Evolutionary conservation across 2,888 invertebrate genomes (phyloP).

Genomic region (Cecidostiba fungosa): DNA sequence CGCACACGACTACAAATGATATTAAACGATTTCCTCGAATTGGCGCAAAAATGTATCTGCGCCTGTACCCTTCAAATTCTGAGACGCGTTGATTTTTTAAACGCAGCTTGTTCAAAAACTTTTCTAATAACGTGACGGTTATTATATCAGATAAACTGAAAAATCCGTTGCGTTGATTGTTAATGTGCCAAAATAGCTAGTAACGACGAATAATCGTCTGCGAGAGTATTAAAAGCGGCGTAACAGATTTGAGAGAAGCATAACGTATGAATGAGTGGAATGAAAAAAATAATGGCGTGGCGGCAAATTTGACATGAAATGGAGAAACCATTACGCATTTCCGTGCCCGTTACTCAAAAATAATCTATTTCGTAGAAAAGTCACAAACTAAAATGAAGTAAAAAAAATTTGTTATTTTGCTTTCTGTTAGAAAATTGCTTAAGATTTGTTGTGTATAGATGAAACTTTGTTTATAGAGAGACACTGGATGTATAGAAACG

Average conservation of each 20-base stretch:
- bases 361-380: slow-evolving; percentile 30
- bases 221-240: slow-evolving; percentile 38
- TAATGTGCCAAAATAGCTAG: slow-evolving; percentile 63
- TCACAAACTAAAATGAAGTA: slow-evolving; percentile 11
- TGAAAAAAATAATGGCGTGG: slow-evolving; percentile 18
- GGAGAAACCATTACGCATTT: slow-evolving; percentile 47
- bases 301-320: slow-evolving; percentile 27
- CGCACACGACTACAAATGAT: slow-evolving; percentile 50
- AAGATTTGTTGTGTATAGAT: slow-evolving; percentile 34
- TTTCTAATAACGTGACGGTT: slow-evolving; percentile 49
- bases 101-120: slow-evolving; percentile 54
- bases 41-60: slow-evolving; percentile 17
- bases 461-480: slow-evolving; percentile 33
- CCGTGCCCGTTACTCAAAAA: slow-evolving; percentile 53
- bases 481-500: background rate
- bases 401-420: slow-evolving; percentile 40
- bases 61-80: slow-evolving; percentile 15
- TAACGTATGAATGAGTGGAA: slow-evolving; percentile 18
- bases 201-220: slow-evolving; percentile 43
- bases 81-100: slow-evolving; percentile 44
- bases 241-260: slow-evolving; percentile 28
- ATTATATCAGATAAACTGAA: slow-evolving; percentile 21
- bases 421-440: slow-evolving; percentile 32
- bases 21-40: slow-evolving; percentile 24
- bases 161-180: slow-evolving; percentile 60